These are phyloP conservation scores for Drosophila arawakana DNA, from an alignment of 1,140 invertebrate genomes.

Conservation along the genomic window DNA sequence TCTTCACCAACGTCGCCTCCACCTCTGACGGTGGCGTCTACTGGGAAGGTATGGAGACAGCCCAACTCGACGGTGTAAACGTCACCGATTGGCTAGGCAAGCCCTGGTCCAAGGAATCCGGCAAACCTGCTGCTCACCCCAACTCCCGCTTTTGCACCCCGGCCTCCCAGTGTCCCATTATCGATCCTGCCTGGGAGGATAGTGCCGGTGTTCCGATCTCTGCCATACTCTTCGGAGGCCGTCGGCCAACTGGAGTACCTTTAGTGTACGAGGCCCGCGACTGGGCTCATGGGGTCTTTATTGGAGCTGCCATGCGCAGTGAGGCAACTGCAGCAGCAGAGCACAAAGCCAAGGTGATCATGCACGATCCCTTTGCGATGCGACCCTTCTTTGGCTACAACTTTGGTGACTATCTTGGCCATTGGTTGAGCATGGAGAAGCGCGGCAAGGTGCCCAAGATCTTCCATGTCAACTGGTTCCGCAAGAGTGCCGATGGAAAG, in stretches of 20 bases:
- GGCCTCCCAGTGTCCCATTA: constrained; percentile 94
- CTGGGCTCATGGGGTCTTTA: constrained; percentile 96
- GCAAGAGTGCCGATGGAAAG: constrained; percentile 89
- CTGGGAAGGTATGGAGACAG: constrained; percentile 96
- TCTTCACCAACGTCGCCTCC: constrained; percentile 97
- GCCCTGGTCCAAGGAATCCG: constrained; percentile 87
- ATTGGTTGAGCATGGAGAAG: constrained; percentile 93
- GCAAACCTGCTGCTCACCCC: constrained; percentile 92
- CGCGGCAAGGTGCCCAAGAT: constrained; percentile 90
- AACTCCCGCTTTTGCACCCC: constrained; percentile 96
- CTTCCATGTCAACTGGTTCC: constrained; percentile 98
- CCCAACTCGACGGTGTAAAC: constrained; percentile 85
- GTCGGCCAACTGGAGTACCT: constrained; percentile 94
- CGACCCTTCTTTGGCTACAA: constrained; percentile 98
- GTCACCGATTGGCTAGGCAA: constrained; percentile 92
- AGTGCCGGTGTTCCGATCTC: constrained; percentile 93
- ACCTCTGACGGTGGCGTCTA: constrained; percentile 95
- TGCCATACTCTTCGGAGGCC: constrained; percentile 96
- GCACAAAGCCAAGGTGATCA: constrained; percentile 93
- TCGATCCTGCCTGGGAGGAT: constrained; percentile 92
- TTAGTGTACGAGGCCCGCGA: constrained; percentile 94
- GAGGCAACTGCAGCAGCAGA: constrained; percentile 98
- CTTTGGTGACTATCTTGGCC: constrained; percentile 95
- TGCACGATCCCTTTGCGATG: constrained; percentile 99
- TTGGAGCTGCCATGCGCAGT: constrained; percentile 95